These are phyloP conservation scores for Hypolimnas misippus DNA, from an alignment of 2,888 invertebrate species.

Conservation along the genomic window DNA sequence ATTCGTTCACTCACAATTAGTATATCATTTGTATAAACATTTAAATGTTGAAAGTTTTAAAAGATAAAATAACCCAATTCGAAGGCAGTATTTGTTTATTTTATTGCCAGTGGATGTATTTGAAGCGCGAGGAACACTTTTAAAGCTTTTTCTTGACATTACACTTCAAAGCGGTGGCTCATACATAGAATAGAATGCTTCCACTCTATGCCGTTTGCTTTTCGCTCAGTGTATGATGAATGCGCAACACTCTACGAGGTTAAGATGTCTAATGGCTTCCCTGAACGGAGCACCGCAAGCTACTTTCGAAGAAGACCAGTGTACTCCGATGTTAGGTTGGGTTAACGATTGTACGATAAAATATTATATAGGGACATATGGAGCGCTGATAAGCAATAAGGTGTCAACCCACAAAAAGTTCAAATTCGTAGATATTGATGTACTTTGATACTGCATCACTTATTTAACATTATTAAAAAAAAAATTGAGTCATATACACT, in stretches of 20 bases:
- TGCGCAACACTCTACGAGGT: constrained; percentile 35
- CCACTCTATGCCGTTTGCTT: constrained; percentile 29
- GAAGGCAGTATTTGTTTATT: not conserved
- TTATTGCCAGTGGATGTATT: constrained; percentile 7
- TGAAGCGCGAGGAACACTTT: constrained; percentile 11
- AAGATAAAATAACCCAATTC: not conserved
- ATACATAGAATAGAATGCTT: constrained; percentile 24
- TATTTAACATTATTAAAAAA: too few species aligned
- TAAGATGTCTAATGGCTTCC: constrained; percentile 42
- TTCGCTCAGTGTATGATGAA: constrained; percentile 29
- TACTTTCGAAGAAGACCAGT: not conserved
- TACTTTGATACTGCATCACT: too few species aligned
- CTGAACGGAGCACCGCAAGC: constrained; percentile 7
- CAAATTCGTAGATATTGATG: too few species aligned
- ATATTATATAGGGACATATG: not conserved
- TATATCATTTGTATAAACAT: not conserved
- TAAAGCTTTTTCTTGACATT: constrained; percentile 35
- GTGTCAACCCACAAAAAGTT: too few species aligned
- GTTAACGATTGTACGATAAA: not conserved
- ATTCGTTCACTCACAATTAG: not conserved
- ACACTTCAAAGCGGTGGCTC: constrained; percentile 28
- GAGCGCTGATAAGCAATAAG: too few species aligned
- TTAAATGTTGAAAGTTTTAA: not conserved
- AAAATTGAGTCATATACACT: not conserved
- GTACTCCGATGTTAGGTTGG: not conserved